phyloP scores from a whole-genome alignment of 2,797 vertebrate genomes.

The Serranus cabrilla region DNA sequence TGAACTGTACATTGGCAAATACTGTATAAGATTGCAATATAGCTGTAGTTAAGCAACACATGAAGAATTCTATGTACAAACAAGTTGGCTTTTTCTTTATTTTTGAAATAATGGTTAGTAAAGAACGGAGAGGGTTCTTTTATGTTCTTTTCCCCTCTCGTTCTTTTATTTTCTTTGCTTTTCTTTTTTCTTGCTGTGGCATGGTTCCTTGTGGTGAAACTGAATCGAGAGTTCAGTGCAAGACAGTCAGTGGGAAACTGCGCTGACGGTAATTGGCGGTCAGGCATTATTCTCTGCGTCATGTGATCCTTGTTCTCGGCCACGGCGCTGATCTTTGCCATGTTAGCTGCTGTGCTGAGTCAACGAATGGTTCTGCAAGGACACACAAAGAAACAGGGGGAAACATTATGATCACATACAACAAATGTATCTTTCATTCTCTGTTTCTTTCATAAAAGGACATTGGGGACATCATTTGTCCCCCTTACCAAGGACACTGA shows the following conservation, averaged over 20 bases:
- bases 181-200: conserved; percentile 85
- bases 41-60: conserved; percentile 93
- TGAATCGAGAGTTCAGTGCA: conserved; percentile 94
- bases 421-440: conserved; percentile 27
- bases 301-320: conserved; percentile 86
- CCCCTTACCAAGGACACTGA: conserved; percentile 1
- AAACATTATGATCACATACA: conserved; percentile 57
- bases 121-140: conserved; percentile 88
- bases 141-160: conserved; percentile 85
- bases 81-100: conserved; percentile 87
- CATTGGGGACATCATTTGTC: neutral
- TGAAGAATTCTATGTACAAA: conserved; percentile 98
- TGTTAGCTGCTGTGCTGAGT: conserved; percentile 99
- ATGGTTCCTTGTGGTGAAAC: conserved; percentile 92
- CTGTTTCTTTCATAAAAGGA: conserved; percentile 19
- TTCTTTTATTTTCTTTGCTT: conserved; percentile 85
- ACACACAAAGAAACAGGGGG: conserved; percentile 59
- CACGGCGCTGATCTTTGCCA: conserved; percentile 80
- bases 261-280: conserved; percentile 75
- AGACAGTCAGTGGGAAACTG: conserved; percentile 86
- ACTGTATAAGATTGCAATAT: conserved; percentile 92
- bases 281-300: conserved; percentile 73
- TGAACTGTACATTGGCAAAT: conserved; percentile 86
- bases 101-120: conserved; percentile 84
- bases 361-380: conserved; percentile 96